Evolutionary conservation across 92 coral and sea anemone species (phyloP).

Genomic region (Parazoanthus darwini): DNA sequence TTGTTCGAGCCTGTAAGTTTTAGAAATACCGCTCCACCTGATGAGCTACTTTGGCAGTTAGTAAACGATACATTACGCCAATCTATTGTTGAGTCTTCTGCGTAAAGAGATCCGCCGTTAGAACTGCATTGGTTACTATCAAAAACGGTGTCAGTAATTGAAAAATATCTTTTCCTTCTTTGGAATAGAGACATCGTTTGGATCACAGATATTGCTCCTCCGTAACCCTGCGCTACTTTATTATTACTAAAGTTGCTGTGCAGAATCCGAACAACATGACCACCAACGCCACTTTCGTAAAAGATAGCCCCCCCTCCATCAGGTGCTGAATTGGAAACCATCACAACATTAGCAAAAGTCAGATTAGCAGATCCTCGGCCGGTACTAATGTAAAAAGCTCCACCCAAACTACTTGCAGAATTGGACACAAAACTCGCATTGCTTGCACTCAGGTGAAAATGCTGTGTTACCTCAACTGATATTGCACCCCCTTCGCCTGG

Average conservation of each 20-base stretch:
- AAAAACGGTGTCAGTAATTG: background rate
- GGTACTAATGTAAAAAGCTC: background rate
- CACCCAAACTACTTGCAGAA: background rate
- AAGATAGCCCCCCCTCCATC: conserved; percentile 18
- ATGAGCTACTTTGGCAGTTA: background rate
- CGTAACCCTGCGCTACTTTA: background rate
- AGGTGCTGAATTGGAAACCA: background rate
- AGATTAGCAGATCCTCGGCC: background rate
- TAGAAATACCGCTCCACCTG: conserved; percentile 8
- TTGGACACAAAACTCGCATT: background rate
- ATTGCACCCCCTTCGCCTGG: conserved; percentile 24
- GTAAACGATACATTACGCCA: conserved; percentile 1
- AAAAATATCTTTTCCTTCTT: background rate
- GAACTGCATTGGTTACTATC: background rate
- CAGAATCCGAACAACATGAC: background rate
- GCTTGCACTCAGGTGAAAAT: background rate
- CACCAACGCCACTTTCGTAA: background rate
- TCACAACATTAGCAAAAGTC: background rate
- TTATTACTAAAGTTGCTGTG: conserved; percentile 17
- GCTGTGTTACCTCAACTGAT: background rate
- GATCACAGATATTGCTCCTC: conserved; percentile 3
- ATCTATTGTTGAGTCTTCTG: background rate
- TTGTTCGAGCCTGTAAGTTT: background rate
- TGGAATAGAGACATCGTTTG: too few relatives aligned
- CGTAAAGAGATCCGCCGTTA: conserved; percentile 20